These are phyloP conservation scores for Pollachius pollachius DNA, from an alignment of 2,113 vertebrate genomes.

Conservation along the genomic window DNA sequence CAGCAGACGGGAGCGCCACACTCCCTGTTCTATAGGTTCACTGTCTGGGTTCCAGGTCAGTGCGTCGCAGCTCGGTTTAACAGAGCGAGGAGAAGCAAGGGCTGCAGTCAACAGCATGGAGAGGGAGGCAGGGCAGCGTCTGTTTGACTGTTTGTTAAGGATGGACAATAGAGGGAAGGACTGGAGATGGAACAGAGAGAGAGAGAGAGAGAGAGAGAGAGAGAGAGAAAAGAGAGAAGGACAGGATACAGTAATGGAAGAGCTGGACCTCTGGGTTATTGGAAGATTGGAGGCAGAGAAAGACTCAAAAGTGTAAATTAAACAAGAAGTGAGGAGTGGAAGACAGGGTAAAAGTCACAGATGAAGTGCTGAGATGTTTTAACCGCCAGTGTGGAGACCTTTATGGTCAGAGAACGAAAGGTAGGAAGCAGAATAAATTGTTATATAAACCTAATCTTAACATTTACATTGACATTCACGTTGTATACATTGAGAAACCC, in stretches of 20 bases:
- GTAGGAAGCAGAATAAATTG: no score
- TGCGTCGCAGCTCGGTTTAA: conserved; percentile 44
- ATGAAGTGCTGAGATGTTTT: not conserved
- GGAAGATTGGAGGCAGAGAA: no score
- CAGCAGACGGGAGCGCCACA: conserved; percentile 58
- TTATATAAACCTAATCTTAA: no score
- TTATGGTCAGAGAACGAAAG: no score
- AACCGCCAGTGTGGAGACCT: no score
- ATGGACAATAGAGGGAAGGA: not conserved
- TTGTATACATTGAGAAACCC: no score
- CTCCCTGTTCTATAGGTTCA: conserved; percentile 63
- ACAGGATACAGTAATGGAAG: no score
- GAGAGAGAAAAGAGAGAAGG: not conserved
- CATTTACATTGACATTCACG: no score
- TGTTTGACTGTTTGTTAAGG: conserved; percentile 13
- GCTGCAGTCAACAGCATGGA: conserved; percentile 19
- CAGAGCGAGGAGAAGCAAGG: conserved; percentile 44
- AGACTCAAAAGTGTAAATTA: no score
- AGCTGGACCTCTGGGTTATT: no score
- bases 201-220: conserved; percentile 1
- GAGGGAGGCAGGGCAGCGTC: conserved; percentile 14
- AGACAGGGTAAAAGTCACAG: not conserved
- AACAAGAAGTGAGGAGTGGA: no score
- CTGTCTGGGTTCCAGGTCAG: conserved; percentile 59
- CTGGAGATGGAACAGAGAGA: conserved; percentile 1